These are phyloP conservation scores for Epinephelus cyanopodus DNA, from an alignment of 2,113 vertebrate genomes.

Conservation along the genomic window DNA sequence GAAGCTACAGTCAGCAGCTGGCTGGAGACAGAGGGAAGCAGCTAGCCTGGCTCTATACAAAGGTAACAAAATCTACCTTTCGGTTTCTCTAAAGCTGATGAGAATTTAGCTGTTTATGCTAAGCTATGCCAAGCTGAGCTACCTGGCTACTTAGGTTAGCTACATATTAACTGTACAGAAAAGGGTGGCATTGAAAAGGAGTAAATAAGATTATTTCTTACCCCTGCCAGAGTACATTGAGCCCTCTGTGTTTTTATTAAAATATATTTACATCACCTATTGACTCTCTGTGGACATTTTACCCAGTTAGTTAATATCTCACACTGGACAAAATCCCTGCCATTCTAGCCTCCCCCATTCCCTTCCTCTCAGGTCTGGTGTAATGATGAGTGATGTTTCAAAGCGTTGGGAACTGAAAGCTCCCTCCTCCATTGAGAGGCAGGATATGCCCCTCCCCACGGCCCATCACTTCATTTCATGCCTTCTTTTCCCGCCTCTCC, in stretches of 20 bases:
- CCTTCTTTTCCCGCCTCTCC: constrained; percentile 35
- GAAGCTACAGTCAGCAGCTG: not conserved
- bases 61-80: too few species aligned
- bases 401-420: constrained; percentile 30
- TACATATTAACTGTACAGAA: not conserved
- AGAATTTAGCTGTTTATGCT: too few species aligned
- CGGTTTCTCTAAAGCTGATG: too few species aligned
- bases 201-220: not conserved
- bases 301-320: not conserved
- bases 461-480: constrained; percentile 39
- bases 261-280: not conserved
- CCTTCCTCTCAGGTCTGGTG: constrained; percentile 3
- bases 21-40: not conserved
- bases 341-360: not conserved
- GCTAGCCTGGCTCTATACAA: too few species aligned
- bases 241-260: not conserved
- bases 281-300: not conserved
- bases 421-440: constrained; percentile 20
- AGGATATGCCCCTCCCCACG: constrained; percentile 25
- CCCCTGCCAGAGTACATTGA: not conserved
- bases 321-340: not conserved
- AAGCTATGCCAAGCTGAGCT: too few species aligned
- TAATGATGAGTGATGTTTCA: constrained; percentile 54
- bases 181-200: not conserved
- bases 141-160: not conserved